Percentiles rank a stretch among this genome's conserved stretches.
Conservation (phyloP, 1,140 invertebrate species). For the Lethocerus indicus region DNA sequence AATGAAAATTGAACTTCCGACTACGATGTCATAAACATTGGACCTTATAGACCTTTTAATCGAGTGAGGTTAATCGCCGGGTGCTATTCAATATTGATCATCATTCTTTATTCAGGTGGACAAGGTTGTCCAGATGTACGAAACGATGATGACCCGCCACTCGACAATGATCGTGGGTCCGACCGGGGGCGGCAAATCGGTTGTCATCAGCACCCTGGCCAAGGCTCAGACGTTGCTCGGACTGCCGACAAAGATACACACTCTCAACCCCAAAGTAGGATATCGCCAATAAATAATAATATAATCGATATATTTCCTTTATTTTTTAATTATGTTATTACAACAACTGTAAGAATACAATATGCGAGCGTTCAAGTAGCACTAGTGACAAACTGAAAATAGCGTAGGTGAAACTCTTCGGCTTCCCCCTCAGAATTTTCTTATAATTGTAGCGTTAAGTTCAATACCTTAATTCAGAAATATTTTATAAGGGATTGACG, state of each 20-base stretch:
- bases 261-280: slow-evolving; percentile 63
- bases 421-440: too few species aligned
- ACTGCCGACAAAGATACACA: slow-evolving; percentile 53
- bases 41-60: too few species aligned
- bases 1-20: neutral
- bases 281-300: neutral
- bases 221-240: slow-evolving; percentile 55
- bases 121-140: slow-evolving; percentile 78
- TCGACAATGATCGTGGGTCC: slow-evolving; percentile 83
- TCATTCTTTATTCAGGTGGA: slow-evolving; percentile 39
- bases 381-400: too few species aligned
- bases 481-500: too few species aligned
- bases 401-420: too few species aligned
- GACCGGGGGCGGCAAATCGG: slow-evolving; percentile 77
- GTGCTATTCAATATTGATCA: neutral
- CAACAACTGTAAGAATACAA: too few species aligned
- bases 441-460: too few species aligned
- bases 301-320: neutral
- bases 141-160: slow-evolving; percentile 86
- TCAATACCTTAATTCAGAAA: too few species aligned
- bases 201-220: slow-evolving; percentile 62
- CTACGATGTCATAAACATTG: too few species aligned
- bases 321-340: slow-evolving; percentile 1
- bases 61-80: neutral
- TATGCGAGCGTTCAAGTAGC: too few species aligned